These are phyloP conservation scores for Bombus impatiens DNA, from an alignment of 1,140 invertebrate species.

Conservation along the genomic window DNA sequence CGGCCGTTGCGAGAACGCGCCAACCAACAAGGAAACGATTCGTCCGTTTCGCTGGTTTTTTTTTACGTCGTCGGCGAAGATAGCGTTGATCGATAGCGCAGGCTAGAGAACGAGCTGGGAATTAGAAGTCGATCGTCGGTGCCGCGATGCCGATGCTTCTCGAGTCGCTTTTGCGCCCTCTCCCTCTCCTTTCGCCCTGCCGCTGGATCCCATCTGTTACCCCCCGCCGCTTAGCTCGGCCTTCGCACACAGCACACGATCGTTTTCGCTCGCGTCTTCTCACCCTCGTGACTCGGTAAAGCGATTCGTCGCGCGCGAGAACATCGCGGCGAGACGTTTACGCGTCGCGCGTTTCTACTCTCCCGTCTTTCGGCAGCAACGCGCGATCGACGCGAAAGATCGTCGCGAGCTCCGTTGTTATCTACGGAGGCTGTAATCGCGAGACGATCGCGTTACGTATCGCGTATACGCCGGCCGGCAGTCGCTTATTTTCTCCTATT, in stretches of 20 bases:
- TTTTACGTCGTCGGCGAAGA: no score
- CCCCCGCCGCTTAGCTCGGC: background rate
- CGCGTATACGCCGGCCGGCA: no score
- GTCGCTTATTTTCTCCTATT: constrained; percentile 27
- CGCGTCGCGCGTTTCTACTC: no score
- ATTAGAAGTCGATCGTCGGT: constrained; percentile 63
- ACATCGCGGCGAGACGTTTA: no score
- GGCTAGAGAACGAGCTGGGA: constrained; percentile 51
- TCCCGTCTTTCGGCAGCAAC: no score
- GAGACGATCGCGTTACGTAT: no score
- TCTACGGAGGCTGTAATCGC: rapidly evolving
- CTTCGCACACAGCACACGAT: constrained; percentile 24
- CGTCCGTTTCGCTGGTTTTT: background rate
- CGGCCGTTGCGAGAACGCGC: background rate
- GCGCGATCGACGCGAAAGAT: no score
- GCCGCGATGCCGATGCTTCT: constrained; percentile 10
- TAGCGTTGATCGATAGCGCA: background rate
- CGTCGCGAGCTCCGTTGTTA: no score
- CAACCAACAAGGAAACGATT: background rate
- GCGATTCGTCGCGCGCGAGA: constrained; percentile 42
- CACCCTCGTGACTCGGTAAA: constrained; percentile 51
- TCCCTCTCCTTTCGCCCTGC: no score
- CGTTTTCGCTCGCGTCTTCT: constrained; percentile 43
- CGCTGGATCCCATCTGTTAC: constrained; percentile 19
- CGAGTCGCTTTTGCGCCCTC: background rate